phyloP scores from a whole-genome alignment of 2,797 vertebrate genomes.

The Syncerus caffer region DNA sequence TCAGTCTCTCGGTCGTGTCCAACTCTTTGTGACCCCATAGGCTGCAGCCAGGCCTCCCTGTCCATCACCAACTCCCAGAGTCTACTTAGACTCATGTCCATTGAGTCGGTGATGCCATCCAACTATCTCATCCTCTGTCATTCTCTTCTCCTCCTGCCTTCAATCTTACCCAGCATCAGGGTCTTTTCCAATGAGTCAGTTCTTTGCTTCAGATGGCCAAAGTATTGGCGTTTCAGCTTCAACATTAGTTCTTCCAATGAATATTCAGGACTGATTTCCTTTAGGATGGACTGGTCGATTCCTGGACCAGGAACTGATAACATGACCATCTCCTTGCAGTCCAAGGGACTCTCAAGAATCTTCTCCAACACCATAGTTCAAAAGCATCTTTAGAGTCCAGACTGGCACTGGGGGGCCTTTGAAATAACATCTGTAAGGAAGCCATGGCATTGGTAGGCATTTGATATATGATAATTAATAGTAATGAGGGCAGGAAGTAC shows the following conservation, averaged over 20 bases:
- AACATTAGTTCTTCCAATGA: neutral
- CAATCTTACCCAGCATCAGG: neutral
- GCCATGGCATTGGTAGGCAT: no score
- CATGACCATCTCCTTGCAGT: no score
- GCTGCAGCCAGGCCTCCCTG: neutral
- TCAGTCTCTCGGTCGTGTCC: neutral
- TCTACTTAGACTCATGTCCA: neutral
- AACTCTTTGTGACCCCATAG: neutral
- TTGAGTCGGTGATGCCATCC: fast-evolving
- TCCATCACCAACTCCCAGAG: neutral
- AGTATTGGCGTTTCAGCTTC: neutral
- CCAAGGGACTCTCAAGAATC: no score
- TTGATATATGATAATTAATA: no score
- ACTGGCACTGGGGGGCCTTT: no score
- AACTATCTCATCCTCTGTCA: neutral
- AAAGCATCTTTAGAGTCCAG: no score
- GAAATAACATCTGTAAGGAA: no score
- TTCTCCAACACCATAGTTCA: no score
- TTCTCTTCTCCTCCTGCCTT: neutral
- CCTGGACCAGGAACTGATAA: no score
- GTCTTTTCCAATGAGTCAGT: neutral
- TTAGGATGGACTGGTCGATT: no score
- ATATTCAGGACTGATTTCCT: neutral
- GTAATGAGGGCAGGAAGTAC: no score
- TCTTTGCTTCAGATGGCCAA: neutral